Evolutionary conservation across 2,113 vertebrate species (phyloP), one percentile per base, ranked within the genome.

Genomic region (Ceuthmochares aereus): DNA sequence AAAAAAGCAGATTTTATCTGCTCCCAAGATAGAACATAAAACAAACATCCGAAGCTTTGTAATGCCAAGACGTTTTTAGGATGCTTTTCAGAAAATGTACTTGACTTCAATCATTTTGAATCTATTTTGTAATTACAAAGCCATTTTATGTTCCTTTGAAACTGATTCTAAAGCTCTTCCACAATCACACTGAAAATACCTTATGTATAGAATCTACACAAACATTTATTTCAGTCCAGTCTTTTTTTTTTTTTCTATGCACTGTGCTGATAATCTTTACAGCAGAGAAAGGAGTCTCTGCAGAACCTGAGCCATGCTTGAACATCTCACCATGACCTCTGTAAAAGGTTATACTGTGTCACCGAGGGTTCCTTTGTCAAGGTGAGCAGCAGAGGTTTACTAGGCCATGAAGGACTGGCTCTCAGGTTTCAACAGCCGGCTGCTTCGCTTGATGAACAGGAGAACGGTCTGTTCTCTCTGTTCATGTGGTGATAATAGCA

Each of bases 111-210:
- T 89, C 45, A 91, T 94, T 95, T 52, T 43, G 72, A 82, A 95
- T 89, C 81, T 89, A 16, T 91, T 96, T 94, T 89, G 74, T 79
- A 94, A 95, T 96, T 91, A 82, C 54, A 94, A 95, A 93, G 87
- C n/a, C 54, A 76, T 87, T 95, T 96, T 66, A 45, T 82, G 70
- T 75, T 91, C 69, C 84, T 95, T 95, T 95, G 92, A 95, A 97
- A 97, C 47, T 8, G 11, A 75, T 75, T 96, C 84, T 89, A 75
- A 92, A 94, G 66, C 87, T 84, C 22, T 87, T 94, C 62, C 47
- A 59, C 69, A 87, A 12, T 47, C 68, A 52, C 47, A 45, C 58
- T 82, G 91, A 84, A 89, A 75, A 60, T 74, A 58, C 26, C 64
- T 59, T 54, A 22, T 16, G 18, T 52, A 36, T 32, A 74, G 59